Conservation (phyloP, 2,797 vertebrate genomes). For the Dermochelys coriacea region DNA sequence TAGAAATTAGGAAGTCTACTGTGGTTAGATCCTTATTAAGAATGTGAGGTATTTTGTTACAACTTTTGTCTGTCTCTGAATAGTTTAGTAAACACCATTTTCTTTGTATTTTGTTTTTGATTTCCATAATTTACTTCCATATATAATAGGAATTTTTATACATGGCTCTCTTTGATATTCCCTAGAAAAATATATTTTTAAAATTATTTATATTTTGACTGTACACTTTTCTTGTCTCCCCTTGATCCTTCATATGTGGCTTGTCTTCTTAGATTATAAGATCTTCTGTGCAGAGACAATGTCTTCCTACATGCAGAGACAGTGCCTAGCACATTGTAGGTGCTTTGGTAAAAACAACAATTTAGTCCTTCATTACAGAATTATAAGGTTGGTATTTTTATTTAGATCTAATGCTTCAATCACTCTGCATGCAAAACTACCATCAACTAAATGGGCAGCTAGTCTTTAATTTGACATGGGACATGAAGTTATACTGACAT, state of each 20-base stretch:
- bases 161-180: background rate
- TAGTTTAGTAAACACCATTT: background rate
- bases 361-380: background rate
- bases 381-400: background rate
- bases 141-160: background rate
- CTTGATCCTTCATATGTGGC: background rate
- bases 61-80: background rate
- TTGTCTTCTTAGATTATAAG: background rate
- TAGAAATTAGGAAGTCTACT: background rate
- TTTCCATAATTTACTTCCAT: background rate
- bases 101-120: background rate
- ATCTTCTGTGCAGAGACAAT: background rate
- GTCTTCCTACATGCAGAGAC: background rate
- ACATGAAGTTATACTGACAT: conserved; percentile 44
- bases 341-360: conserved; percentile 7
- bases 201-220: background rate
- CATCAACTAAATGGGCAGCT: conserved; percentile 14
- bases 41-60: background rate
- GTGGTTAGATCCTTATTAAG: background rate
- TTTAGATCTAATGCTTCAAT: background rate
- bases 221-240: background rate
- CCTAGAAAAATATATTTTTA: background rate
- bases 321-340: background rate
- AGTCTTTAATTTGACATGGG: conserved; percentile 42
- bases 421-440: conserved; percentile 44